Evolutionary conservation across 2,797 vertebrate species (phyloP), one percentile per base, ranked within the genome.

Genomic region (Enteromius mattozi): DNA sequence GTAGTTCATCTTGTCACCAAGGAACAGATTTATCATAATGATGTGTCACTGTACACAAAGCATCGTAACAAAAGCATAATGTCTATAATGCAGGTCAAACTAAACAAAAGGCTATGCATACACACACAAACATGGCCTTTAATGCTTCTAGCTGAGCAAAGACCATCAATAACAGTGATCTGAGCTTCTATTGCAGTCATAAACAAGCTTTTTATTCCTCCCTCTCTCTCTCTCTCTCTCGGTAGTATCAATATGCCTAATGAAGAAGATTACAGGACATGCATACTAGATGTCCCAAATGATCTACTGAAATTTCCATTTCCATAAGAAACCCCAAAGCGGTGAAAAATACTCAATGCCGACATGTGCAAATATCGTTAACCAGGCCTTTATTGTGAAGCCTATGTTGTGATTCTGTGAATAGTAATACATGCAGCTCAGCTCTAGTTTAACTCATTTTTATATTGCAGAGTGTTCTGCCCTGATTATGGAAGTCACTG

Each of bases 191-290:
- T 86, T 87, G 84, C 88, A 86, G 78, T 82, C 81, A 89, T 87
- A 89, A 87, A 89, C 83, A 82, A 87, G 86, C 83, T 83, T 85
- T 87, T 87, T 88, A 81, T 87, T 83, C 59, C 71, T 47, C 59
- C 65, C 68, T 88, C 69, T 78, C 66, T 81, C 37, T 77, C 54
- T 72, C 76, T 80, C 70, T 65, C 71, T 61, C 56, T 70, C 80
- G 2, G 27, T 30, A 83, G 65, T 81, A 86, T 85, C 86, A 78
- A 59, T 78, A 78, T 78, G 49, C 82, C 65, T 78, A 70, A 84
- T 84, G 75, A 84, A 70, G 74, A 77, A 84, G 37, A 84, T 78
- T 84, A 75, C 77, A 88, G 78, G 86, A 87, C 33, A 37, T 70
- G 83, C 77, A 80, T 78, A 45, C 86, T 81, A 83, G 78, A 87